Evolutionary conservation across 2,888 invertebrate species (phyloP).

Genomic region (Fragum whitleyi): DNA sequence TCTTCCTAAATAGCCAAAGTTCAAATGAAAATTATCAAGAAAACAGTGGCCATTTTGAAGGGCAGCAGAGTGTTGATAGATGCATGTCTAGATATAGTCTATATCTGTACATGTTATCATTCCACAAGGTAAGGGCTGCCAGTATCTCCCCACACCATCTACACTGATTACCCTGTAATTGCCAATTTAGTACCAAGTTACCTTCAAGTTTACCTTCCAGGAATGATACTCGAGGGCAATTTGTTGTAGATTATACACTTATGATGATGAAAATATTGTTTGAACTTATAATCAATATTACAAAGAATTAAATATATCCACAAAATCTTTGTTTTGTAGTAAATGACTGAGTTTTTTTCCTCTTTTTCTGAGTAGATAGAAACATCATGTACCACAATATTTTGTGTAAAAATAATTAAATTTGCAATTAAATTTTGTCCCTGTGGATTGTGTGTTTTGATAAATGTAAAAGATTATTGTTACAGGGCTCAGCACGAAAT

Average conservation of each 20-base stretch:
- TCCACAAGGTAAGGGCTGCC: slow-evolving; percentile 16
- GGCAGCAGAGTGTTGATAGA: slow-evolving; percentile 17
- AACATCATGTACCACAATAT: too few relatives aligned
- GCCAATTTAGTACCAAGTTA: slow-evolving; percentile 30
- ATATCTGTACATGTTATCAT: slow-evolving; percentile 29
- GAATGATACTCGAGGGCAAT: slow-evolving; percentile 10
- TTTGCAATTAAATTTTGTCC: too few relatives aligned
- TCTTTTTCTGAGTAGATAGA: too few relatives aligned
- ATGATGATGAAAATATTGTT: background rate
- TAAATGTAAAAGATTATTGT: too few relatives aligned
- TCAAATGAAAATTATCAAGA: too few relatives aligned
- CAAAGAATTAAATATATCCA: background rate
- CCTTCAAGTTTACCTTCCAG: slow-evolving; percentile 25
- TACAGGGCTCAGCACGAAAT: too few relatives aligned
- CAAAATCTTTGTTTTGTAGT: background rate
- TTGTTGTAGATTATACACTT: slow-evolving; percentile 10
- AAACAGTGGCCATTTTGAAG: background rate
- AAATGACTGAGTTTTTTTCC: background rate
- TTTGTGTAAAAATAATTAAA: too few relatives aligned
- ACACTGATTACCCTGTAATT: slow-evolving; percentile 28
- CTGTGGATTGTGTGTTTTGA: too few relatives aligned
- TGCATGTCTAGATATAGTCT: slow-evolving; percentile 17
- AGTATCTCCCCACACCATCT: slow-evolving; percentile 17
- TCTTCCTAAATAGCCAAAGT: too few relatives aligned
- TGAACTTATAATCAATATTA: background rate